Evolutionary conservation across 2,888 invertebrate genomes (phyloP).

Genomic region (Mactromeris polynyma): DNA sequence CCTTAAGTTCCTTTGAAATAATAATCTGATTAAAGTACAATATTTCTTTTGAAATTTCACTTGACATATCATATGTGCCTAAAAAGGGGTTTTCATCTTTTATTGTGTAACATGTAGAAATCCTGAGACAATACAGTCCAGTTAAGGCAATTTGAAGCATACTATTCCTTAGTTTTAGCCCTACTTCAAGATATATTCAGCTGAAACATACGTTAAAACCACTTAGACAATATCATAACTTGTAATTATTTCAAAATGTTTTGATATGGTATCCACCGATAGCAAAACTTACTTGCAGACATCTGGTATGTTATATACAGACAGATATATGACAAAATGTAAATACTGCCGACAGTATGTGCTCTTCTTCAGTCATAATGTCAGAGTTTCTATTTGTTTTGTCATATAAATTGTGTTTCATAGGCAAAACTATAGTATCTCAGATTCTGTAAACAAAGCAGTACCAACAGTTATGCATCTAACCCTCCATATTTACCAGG

Average conservation of each 20-base stretch:
- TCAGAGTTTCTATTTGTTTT: neutral
- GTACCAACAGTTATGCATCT: neutral
- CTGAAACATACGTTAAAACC: neutral
- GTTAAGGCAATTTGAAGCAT: too few relatives aligned
- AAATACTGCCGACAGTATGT: neutral
- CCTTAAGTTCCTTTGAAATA: neutral
- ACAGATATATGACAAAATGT: neutral
- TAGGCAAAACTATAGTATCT: too few relatives aligned
- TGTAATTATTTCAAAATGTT: slow-evolving; percentile 10
- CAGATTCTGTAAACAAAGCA: too few relatives aligned
- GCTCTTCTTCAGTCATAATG: neutral
- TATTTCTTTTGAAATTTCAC: too few relatives aligned
- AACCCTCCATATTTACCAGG: neutral
- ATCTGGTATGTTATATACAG: neutral
- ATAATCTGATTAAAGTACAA: too few relatives aligned
- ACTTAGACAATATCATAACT: neutral
- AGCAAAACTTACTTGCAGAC: neutral
- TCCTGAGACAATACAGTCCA: too few relatives aligned
- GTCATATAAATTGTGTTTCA: too few relatives aligned
- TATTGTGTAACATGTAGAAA: too few relatives aligned
- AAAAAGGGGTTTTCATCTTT: too few relatives aligned
- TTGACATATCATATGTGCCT: too few relatives aligned
- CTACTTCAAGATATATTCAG: neutral
- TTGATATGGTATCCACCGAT: neutral
- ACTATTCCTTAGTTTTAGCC: neutral